A percentile compares a stretch with the other conserved stretches of the same genome.
Conservation (phyloP, 2,797 vertebrate species). For the Galagoides demidoff region DNA sequence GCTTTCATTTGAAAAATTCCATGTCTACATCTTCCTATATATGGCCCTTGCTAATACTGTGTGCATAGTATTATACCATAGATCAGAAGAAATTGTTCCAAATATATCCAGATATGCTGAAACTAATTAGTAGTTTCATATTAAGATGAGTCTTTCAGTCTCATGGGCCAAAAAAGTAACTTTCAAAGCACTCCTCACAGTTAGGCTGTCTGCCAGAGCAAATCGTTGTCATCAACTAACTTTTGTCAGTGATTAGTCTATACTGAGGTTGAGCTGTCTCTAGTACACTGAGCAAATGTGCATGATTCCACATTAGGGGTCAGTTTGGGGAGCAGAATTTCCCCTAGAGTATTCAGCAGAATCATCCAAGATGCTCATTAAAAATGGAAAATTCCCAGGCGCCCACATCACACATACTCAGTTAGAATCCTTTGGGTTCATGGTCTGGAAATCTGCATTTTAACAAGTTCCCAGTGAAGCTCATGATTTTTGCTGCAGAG, state of each 20-base stretch:
- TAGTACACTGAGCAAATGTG: background rate
- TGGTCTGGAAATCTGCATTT: background rate
- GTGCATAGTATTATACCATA: background rate
- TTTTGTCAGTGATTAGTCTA: background rate
- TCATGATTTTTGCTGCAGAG: background rate
- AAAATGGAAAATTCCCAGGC: background rate
- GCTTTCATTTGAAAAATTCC: background rate
- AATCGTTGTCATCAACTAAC: background rate
- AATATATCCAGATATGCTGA: background rate
- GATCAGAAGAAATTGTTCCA: background rate
- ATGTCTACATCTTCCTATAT: background rate
- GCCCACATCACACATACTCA: background rate
- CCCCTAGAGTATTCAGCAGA: background rate
- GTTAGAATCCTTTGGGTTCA: background rate
- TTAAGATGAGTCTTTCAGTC: background rate
- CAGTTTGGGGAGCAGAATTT: background rate
- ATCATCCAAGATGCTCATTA: background rate
- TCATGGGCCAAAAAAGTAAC: background rate
- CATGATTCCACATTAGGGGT: background rate
- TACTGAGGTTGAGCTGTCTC: background rate
- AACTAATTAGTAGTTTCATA: background rate
- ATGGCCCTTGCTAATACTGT: background rate
- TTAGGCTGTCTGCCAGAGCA: background rate
- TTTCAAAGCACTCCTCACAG: background rate
- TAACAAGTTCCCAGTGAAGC: background rate